Evolutionary conservation across 2,888 invertebrate species (phyloP).

Genomic region (Dolomedes plantarius): DNA sequence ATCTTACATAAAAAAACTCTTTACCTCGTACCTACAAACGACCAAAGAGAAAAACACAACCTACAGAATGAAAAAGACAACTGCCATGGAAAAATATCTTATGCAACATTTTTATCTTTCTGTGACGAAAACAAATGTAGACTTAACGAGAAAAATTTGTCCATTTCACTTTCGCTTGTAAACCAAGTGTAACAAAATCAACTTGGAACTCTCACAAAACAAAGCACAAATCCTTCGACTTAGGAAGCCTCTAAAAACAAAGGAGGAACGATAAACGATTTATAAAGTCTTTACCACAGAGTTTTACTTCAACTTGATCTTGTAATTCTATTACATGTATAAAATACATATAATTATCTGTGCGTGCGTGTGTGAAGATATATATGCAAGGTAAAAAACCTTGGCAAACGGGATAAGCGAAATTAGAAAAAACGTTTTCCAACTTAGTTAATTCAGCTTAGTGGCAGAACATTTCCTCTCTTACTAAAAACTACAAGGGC

Average conservation of each 20-base stretch:
- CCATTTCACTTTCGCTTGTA: no score
- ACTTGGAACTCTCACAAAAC: background rate
- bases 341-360: background rate
- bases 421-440: slow-evolving; percentile 39
- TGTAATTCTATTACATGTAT: slow-evolving; percentile 27
- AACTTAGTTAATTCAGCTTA: background rate
- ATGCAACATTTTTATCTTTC: no score
- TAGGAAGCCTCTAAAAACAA: background rate
- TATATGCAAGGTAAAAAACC: slow-evolving; percentile 6
- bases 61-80: no score
- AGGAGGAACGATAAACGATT: slow-evolving; percentile 1
- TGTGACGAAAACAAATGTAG: no score
- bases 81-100: no score
- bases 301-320: background rate
- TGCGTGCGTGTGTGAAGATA: background rate
- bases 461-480: background rate
- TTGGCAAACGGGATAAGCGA: background rate
- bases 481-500: background rate
- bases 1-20: no score
- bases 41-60: no score
- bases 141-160: no score
- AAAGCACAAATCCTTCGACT: background rate
- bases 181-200: background rate
- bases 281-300: slow-evolving; percentile 10
- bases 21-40: no score